Evolutionary conservation across 2,888 invertebrate genomes (phyloP), one percentile per base, ranked within the genome.

Genomic region (Orthonevra nobilis): DNA sequence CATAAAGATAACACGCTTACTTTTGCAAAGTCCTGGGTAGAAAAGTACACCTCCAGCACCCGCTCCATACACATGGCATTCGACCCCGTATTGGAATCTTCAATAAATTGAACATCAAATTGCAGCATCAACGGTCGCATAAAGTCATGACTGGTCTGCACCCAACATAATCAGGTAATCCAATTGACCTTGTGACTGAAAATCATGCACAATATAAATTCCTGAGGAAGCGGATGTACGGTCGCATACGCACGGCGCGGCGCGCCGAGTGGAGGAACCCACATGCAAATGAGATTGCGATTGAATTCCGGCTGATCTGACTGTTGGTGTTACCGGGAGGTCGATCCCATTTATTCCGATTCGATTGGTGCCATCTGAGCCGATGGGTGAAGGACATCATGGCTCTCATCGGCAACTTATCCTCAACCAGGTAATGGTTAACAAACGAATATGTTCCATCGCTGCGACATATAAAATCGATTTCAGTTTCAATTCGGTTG

Each of bases 111-210:
- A 32, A 44, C 4, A 56, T 5, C 30, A 72, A n/a, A 54, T 36
- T 60, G 48, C 61, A 61, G 28, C 63, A 46, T 23, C 32, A 52
- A 10, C 66, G 50, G 54, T 38, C 10, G 19, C 19, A 28, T 14
- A 68, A 75, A 70, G 75, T 58, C 56, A 70, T 56, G 70, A 63
- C 70, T 32, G 23, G 63, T 77, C 63, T 77, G 63, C 56, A 56
- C 30, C 30, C 19, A 17, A 46, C 30, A 70, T 64, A 77, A 77
- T 52, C 63, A 36, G 63, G 30, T 70, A 70, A 77, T 77, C 70
- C 42, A 70, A 77, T 70, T 77, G 70, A 77, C 70, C 75, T 77
- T 64, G 50, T 56, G 70, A 58, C 63, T 58, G 56, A 30, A 58
- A 77, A 64, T 70, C 70, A 50, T 54, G 63, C 63, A 42, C 70